Conservation (phyloP, 1,140 invertebrate genomes). For the Calliphora vicina region DNA sequence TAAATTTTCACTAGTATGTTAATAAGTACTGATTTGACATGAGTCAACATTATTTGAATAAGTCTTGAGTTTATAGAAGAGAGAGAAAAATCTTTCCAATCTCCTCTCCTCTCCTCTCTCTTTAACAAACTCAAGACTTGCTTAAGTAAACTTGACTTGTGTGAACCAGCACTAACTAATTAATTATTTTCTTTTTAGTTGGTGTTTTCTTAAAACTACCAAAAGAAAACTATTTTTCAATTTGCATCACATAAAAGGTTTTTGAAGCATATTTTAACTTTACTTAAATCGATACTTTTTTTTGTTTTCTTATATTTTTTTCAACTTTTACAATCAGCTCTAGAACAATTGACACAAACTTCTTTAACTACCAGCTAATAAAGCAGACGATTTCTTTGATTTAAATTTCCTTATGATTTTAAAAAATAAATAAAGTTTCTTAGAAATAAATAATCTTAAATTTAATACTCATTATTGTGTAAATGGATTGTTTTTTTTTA, state of each 20-base stretch:
- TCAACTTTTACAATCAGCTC: constrained; percentile 5
- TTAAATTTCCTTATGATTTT: neutral
- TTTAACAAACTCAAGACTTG: no score
- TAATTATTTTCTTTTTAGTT: neutral
- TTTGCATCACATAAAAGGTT: neutral
- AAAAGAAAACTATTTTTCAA: neutral
- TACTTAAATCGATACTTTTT: neutral
- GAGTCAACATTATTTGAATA: no score
- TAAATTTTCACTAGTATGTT: no score
- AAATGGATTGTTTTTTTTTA: constrained; percentile 11
- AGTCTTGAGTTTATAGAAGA: no score
- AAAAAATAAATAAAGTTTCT: neutral
- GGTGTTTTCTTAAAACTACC: neutral
- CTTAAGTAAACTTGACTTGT: no score
- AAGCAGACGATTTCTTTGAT: constrained; percentile 18
- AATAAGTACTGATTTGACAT: no score
- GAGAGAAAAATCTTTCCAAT: no score
- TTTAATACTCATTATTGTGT: neutral
- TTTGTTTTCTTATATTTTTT: neutral
- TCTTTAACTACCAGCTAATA: constrained; percentile 18
- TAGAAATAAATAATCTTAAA: neutral
- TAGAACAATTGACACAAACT: constrained; percentile 32
- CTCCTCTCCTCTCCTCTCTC: no score
- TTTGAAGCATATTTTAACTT: neutral
- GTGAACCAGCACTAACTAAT: no score